phyloP scores from a whole-genome alignment of 2,888 invertebrate species.

The Lordiphosa fenestrarum region DNA sequence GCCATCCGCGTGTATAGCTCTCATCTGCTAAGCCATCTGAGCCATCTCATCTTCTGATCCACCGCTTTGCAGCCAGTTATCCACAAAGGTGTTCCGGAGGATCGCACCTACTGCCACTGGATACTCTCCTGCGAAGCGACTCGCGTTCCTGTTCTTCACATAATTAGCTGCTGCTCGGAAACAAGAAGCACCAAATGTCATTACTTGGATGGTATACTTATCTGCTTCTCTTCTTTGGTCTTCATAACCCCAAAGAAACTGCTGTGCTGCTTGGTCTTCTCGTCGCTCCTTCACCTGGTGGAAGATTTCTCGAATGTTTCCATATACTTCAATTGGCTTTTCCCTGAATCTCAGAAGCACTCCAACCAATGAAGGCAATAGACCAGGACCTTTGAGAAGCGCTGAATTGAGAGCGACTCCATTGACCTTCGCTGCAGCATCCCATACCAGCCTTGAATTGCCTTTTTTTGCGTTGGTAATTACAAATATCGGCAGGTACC shows the following conservation, averaged over 20 bases:
- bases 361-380: too few relatives aligned
- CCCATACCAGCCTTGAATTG: constrained; percentile 7
- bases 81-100: too few relatives aligned
- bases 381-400: too few relatives aligned
- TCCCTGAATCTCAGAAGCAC: neutral
- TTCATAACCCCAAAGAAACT: too few relatives aligned
- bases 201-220: neutral
- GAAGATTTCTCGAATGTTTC: too few relatives aligned
- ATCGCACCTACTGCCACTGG: too few relatives aligned
- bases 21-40: too few relatives aligned
- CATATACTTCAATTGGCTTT: neutral
- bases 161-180: neutral
- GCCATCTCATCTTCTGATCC: too few relatives aligned
- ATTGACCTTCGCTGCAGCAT: constrained; percentile 2
- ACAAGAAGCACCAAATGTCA: constrained; percentile 1
- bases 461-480: constrained; percentile 1
- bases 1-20: too few relatives aligned
- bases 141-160: neutral
- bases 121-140: neutral
- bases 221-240: neutral
- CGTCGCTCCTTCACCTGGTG: neutral
- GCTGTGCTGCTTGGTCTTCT: too few relatives aligned
- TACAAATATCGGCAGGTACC: constrained; percentile 2
- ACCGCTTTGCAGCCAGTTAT: too few relatives aligned
- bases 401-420: constrained; percentile 1